Evolutionary conservation across 2,888 invertebrate species (phyloP), one percentile per base, ranked within the genome.

Genomic region (Buathra laborator): DNA sequence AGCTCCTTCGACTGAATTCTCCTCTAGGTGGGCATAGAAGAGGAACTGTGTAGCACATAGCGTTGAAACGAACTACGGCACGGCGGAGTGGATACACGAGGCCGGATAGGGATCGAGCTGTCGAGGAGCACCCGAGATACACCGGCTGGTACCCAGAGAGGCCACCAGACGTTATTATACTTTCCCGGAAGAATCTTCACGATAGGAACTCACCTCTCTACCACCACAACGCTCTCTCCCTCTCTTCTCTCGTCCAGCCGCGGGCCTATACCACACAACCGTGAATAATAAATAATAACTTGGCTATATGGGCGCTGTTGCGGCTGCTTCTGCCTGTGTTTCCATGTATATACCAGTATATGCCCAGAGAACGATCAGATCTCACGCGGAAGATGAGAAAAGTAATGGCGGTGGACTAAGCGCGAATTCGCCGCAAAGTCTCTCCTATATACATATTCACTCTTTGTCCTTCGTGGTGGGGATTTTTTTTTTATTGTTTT

Each of bases 281-380:
- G 84, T 85, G 84, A 85, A 85, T 85, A 85, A 85, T 85, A 85
- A 85, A 85, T 85, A 85, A 85, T 85, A 85, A 85, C 84, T 81
- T 71, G 84, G 81, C 78, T 81, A 78, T 78, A 78, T 78, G 81
- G 81, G 75, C 71, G 75, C 83, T 67, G 77, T 56, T 74, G 84
- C 78, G 81, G 81, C 74, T 77, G 62, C 53, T 81, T 77, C 78
- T 75, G 51, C 48, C 64, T 68, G 44, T 43, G 44, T 44, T 67
- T 64, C 79, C 62, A 66, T 77, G 81, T 78, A 78, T 81, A 79
- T 66, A 68, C 37, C 81, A 77, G 70, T 24, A 24, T 74, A 70
- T 59, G 29, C 75, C 70, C 56, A 66, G 81, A 75, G 70, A 85
- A 85, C 78, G 84, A 85, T 85, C 84, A 77, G 78, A 85, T 85